Evolutionary conservation across 2,797 vertebrate species (phyloP), one percentile per base, ranked within the genome.

Genomic region (Brachyrhaphis roseni): DNA sequence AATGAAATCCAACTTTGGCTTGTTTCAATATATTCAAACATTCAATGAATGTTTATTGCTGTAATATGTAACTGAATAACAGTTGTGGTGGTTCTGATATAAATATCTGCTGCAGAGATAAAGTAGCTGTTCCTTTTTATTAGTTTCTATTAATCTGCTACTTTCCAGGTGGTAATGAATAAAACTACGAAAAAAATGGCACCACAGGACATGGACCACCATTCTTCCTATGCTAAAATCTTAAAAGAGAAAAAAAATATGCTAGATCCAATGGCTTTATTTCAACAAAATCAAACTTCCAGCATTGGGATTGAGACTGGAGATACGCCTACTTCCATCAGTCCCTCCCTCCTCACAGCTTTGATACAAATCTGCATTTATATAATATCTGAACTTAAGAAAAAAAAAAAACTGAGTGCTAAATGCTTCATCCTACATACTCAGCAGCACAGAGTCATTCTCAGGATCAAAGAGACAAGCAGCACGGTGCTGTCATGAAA

Each of bases 401-500:
- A 46, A 23, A 23, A 43, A 49, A 18, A 62, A 74, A 79, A 12
- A n/a, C 16, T 51, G 26, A 23, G 34, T 39, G 4, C 23, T 51
- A 49, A 57, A 57, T 39, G 20, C 4, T 11, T n/a, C 20, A 46
- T 10, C 51, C 20, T 46, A n/a, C 12, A 51, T 64, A 34, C 12
- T 57, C 3, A 4, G 62, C 34, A 51, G n/a, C 34, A 47, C 7
- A 45, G 13, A 26, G 72, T 41, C 78, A 46, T 45, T 34, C 36
- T 57, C 13, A 46, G 8, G 49, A 71, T 71, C 73, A 70, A 46
- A 75, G 49, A 45, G 39, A 46, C 46, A 18, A 62, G 72, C 47
- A 53, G 72, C 36, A 53, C 34, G 34, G 18, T 26, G 72, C 46
- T 18, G 46, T 66, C 39, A 66, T 64, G 26, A 53, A 74, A 64